These are phyloP conservation scores for Araneus ventricosus DNA, from an alignment of 1,140 invertebrate genomes.

Conservation along the genomic window DNA sequence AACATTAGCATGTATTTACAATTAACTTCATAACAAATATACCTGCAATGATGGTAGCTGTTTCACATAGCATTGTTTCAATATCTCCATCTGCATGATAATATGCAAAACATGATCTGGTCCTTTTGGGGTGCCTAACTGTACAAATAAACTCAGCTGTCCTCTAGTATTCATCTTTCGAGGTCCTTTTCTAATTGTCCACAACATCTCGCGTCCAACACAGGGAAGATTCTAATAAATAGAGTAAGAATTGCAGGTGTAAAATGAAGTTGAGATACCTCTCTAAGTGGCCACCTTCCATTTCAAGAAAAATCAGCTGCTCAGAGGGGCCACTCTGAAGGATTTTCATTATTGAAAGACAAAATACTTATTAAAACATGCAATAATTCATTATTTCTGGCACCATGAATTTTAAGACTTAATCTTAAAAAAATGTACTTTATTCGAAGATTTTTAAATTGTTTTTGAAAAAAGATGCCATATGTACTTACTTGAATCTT, in stretches of 20 bases:
- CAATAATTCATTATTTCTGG: too few relatives aligned
- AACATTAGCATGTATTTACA: not conserved
- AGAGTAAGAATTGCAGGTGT: not conserved
- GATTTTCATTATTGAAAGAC: too few relatives aligned
- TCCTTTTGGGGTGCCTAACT: conserved; percentile 2
- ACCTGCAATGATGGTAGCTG: conserved; percentile 39
- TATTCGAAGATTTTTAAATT: too few relatives aligned
- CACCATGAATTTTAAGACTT: too few relatives aligned
- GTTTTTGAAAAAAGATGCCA: too few relatives aligned
- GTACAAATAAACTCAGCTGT: not conserved
- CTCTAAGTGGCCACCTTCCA: too few relatives aligned
- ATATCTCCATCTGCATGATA: conserved; percentile 30
- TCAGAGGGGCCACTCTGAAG: too few relatives aligned
- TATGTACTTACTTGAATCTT: too few relatives aligned
- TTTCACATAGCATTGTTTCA: conserved; percentile 43
- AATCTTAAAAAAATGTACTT: too few relatives aligned
- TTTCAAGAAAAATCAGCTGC: too few relatives aligned
- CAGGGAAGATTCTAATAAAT: conserved; percentile 54
- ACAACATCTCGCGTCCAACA: conserved; percentile 25
- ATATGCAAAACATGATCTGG: conserved; percentile 39
- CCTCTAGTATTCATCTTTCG: conserved; percentile 41
- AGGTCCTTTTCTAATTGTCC: conserved; percentile 50
- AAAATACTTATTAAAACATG: too few relatives aligned
- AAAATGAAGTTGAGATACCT: not conserved
- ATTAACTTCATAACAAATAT: not conserved